Evolutionary conservation across 2,113 vertebrate genomes (phyloP), one percentile per base, ranked within the genome.

Genomic region (Oxyruncus cristatus): DNA sequence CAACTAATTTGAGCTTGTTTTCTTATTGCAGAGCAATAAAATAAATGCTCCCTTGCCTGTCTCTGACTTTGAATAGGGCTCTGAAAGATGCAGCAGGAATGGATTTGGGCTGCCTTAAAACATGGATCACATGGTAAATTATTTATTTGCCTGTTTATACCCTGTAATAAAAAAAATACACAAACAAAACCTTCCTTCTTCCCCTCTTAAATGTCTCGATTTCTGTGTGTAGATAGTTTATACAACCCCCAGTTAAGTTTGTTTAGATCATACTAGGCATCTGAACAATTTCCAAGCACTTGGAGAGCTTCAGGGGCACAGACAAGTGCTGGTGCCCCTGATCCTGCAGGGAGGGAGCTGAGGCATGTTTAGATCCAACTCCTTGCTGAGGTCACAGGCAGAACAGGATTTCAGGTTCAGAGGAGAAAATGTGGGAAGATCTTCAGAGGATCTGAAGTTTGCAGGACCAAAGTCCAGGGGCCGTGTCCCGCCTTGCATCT

Each of bases 71-170:
- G 72, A 90, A 74, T 8, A 78, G 41, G 15, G 41, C 56, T 81
- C 72, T 86, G 73, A 94, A 93, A 94, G 68, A 53, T 83, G 79
- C 63, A 89, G 73, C 22, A 53, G 91, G 88, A 65, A 75, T 85
- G 61, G 44, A 87, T 71, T 50, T 61, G 62, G 37, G 46, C 88
- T 92, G 82, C 63, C 72, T 94, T 89, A 63, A 92, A 93, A 28
- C 88, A 42, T 0, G 5, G 84, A 37, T 62, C 88, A 85, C 91
- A 68, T 87, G 88, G 53, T 33, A 82, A 89, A 85, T 89, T 87
- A 91, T 95, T 94, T 93, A 94, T 95, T 93, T 94, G 68, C 70
- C 80, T 93, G 70, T 89, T 95, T 97, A 82, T 87, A 55, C 70
- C 73, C 88, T 58, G 86, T 50, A 92, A 91, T 89, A 95, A 96